These are phyloP conservation scores for Archocentrus centrarchus DNA, from an alignment of 2,113 vertebrate species.

Conservation along the genomic window DNA sequence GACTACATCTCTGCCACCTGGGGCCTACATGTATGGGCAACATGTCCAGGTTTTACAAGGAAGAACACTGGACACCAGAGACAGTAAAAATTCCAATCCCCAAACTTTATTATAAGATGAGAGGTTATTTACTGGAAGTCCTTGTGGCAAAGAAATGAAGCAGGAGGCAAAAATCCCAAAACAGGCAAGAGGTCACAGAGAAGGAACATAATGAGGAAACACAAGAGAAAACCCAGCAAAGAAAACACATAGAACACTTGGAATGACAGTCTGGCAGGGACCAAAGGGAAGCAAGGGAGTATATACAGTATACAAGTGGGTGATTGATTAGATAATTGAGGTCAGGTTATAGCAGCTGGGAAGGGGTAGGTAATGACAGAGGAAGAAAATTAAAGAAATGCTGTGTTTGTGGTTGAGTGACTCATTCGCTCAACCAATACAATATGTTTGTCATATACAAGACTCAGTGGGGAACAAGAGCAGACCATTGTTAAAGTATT, in stretches of 20 bases:
- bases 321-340: too few relatives aligned
- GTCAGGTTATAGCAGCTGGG: too few relatives aligned
- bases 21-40: not conserved
- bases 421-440: not conserved
- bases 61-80: not conserved
- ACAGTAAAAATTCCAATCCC: not conserved
- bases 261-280: too few relatives aligned
- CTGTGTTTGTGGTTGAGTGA: not conserved
- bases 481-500: not conserved
- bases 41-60: not conserved
- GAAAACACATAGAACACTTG: too few relatives aligned
- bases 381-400: too few relatives aligned
- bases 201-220: not conserved
- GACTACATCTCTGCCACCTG: too few relatives aligned
- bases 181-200: not conserved
- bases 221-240: too few relatives aligned
- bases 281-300: too few relatives aligned
- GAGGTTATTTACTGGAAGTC: not conserved
- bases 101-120: not conserved
- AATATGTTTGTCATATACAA: not conserved
- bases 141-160: not conserved
- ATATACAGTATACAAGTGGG: too few relatives aligned
- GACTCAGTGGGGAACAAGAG: not conserved
- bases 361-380: too few relatives aligned
- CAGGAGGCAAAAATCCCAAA: not conserved